These are phyloP conservation scores for Drosophila setifemur DNA, from an alignment of 1,140 invertebrate genomes.

Conservation along the genomic window DNA sequence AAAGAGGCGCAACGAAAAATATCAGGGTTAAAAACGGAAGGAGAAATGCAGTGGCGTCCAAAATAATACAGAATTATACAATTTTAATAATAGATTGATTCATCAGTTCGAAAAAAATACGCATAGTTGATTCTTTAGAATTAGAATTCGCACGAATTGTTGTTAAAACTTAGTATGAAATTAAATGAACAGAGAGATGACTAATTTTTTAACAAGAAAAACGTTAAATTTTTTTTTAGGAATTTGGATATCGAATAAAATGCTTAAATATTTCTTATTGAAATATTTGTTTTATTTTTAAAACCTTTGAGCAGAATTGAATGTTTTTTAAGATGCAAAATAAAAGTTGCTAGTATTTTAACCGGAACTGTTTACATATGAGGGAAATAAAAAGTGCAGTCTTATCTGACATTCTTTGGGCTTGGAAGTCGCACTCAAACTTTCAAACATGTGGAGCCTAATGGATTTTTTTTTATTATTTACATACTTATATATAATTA, in stretches of 20 bases:
- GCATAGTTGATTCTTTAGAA: no score
- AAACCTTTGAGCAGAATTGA: neutral
- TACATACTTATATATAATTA: slow-evolving; percentile 6
- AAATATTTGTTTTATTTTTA: neutral
- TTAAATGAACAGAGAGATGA: no score
- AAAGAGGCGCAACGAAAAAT: neutral
- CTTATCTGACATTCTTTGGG: slow-evolving; percentile 31
- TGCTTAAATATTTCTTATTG: neutral
- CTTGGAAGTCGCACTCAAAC: slow-evolving; percentile 2
- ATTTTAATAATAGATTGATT: neutral
- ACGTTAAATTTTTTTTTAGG: no score
- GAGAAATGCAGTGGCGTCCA: neutral
- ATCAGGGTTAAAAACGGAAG: neutral
- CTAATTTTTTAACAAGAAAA: no score
- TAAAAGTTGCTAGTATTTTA: neutral
- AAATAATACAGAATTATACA: neutral
- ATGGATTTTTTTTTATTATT: slow-evolving; percentile 35
- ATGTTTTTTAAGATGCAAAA: no score
- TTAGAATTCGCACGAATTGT: no score
- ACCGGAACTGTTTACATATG: neutral
- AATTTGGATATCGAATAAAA: no score
- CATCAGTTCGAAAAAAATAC: no score
- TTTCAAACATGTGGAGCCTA: slow-evolving; percentile 29
- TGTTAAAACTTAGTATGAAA: no score
- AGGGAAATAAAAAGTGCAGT: neutral